phyloP scores from a whole-genome alignment of 1,140 invertebrate species.

The Leptoteleia sp. region DNA sequence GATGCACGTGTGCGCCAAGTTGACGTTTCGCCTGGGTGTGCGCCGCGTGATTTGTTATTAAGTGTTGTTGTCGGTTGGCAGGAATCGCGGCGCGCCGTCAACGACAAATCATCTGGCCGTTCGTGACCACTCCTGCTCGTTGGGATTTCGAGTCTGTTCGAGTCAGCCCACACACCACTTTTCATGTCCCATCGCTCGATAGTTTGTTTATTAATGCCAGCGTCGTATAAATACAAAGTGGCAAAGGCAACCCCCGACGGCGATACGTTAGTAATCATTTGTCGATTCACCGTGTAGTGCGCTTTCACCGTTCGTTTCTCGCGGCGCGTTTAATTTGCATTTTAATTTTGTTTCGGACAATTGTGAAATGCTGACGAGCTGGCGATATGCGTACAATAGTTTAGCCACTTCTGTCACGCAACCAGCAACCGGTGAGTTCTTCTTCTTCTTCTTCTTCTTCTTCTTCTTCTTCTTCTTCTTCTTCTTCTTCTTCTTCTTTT shows the following conservation, averaged over 20 bases:
- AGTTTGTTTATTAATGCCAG: constrained; percentile 27
- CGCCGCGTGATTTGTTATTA: too few species aligned
- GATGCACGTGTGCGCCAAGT: constrained; percentile 20
- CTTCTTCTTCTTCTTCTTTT: too few species aligned
- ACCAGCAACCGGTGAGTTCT: constrained; percentile 70
- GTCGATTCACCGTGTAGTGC: constrained; percentile 2
- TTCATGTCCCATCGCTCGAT: constrained; percentile 5
- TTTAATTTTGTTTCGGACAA: constrained; percentile 55
- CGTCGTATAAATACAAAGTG: constrained; percentile 4
- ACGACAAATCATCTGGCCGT: not conserved
- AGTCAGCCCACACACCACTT: constrained; percentile 3
- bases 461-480: too few species aligned
- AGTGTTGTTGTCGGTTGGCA: too few species aligned
- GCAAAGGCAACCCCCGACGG: constrained; percentile 2
- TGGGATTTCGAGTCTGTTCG: too few species aligned
- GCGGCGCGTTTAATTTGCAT: constrained; percentile 30
- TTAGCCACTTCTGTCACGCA: constrained; percentile 70
- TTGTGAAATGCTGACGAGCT: constrained; percentile 77
- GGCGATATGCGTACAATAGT: constrained; percentile 69
- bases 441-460: too few species aligned
- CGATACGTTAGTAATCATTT: constrained; percentile 7
- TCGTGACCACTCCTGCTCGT: too few species aligned
- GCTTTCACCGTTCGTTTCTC: constrained; percentile 13
- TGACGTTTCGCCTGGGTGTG: constrained; percentile 3
- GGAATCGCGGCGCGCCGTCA: constrained; percentile 6